Evolutionary conservation across 2,113 vertebrate species (phyloP).

Genomic region (Salminus brasiliensis): DNA sequence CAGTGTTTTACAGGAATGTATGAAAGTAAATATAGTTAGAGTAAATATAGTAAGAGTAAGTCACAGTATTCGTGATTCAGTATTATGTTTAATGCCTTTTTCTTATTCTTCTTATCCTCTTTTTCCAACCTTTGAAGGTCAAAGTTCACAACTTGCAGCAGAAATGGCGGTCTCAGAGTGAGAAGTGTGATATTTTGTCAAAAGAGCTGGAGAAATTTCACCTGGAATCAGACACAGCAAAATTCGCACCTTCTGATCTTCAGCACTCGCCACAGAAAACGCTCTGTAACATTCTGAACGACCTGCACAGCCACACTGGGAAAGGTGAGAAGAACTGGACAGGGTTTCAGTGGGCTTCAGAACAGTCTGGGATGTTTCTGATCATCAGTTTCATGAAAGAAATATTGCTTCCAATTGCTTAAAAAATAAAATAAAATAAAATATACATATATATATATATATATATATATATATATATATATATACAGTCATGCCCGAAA

Average conservation of each 20-base stretch:
- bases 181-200: slow-evolving; percentile 87
- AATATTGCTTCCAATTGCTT: no score
- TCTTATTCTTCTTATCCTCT: not conserved
- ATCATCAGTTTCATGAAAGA: not conserved
- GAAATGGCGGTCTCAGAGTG: slow-evolving; percentile 88
- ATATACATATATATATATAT: no score
- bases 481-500: no score
- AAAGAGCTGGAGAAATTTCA: slow-evolving; percentile 84
- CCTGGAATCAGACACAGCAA: slow-evolving; percentile 78
- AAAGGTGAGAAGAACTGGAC: slow-evolving; percentile 76
- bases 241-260: slow-evolving; percentile 68
- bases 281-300: slow-evolving; percentile 70
- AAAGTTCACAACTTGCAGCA: slow-evolving; percentile 89
- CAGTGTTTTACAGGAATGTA: not conserved
- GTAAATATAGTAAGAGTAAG: no score
- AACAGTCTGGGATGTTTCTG: not conserved
- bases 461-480: no score
- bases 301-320: slow-evolving; percentile 73
- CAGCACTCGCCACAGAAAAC: slow-evolving; percentile 64
- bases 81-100: slow-evolving; percentile 1
- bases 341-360: not conserved
- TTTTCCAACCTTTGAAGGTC: slow-evolving; percentile 71
- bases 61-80: no score
- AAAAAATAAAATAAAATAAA: no score
- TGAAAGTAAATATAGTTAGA: not conserved